Base-by-base conservation (phyloP, 2,888 invertebrate genomes). In the Megastigmus dorsalis region DNA sequence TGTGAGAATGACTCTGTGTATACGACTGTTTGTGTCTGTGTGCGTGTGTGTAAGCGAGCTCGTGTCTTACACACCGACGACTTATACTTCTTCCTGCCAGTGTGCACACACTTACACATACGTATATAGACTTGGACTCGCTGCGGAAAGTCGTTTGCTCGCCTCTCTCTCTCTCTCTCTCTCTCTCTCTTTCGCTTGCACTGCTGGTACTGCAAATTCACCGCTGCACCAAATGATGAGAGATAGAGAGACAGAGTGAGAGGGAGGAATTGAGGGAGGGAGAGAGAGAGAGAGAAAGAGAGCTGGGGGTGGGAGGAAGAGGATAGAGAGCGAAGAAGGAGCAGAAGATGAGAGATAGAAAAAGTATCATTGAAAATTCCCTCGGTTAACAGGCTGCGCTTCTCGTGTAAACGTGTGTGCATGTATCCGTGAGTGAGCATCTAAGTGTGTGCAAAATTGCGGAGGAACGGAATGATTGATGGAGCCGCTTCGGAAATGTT, bases 361-460 rank as follows among this genome's bases (percentile, higher is more conserved):
- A 52, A 52, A 33, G 57, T 50, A 23, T 50, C 48, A 70, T 55
- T 70, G 62, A 65, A 72, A 65, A 65, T 72, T 72, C 18, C 41
- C 52, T 15, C n/a, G 13, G 18, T 9, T 20, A 15, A 4, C 0
- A 3, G 55, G 10, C 3, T 30, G 28, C 28, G 36, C 13, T 13
- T n/a, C n/a, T n/a, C n/a, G 33, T 66, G 30, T 43, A 15, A 20
- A 23, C 26, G 9, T 45, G 15, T 36, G 36, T 3, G 33, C 48
- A 28, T 20, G 13, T 2, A 13, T n/a, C 6, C n/a, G 26, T 2
- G 3, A 15, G 43, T 36, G 36, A 0, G 33, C 48, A 28, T 20
- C 5, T 2, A 13, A 6, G 5, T 7, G 26, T 2, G 3, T 9
- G 43, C 2, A 26, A 23, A 38, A 59, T 41, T 59, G 26, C 23